phyloP scores from a whole-genome alignment of 2,888 invertebrate genomes.

The Chloromyia formosa region DNA sequence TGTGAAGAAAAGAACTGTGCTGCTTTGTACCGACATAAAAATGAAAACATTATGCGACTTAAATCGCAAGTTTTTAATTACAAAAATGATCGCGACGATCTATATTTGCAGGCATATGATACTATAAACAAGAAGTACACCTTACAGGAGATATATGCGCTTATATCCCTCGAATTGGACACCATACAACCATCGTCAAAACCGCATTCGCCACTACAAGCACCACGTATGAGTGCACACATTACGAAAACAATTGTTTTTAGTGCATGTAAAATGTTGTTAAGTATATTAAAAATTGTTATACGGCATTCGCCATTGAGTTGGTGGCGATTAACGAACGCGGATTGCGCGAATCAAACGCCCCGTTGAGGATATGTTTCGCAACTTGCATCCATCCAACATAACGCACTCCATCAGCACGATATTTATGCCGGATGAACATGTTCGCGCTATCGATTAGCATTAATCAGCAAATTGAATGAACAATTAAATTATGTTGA shows the following conservation, averaged over 20 bases:
- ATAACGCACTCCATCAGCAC: background rate
- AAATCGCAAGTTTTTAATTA: slow-evolving; percentile 36
- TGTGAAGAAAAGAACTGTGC: no score
- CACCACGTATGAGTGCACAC: slow-evolving; percentile 1
- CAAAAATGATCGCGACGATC: slow-evolving; percentile 32
- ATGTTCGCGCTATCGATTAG: slow-evolving; percentile 34
- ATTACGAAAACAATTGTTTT: slow-evolving; percentile 40
- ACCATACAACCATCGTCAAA: slow-evolving; percentile 21
- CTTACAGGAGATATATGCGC: background rate
- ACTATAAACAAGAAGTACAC: slow-evolving; percentile 10
- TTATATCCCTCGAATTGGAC: slow-evolving; percentile 15
- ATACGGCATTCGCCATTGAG: background rate
- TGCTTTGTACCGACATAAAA: slow-evolving; percentile 33
- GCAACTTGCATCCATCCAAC: slow-evolving; percentile 5
- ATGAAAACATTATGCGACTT: slow-evolving; percentile 32
- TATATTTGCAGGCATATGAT: slow-evolving; percentile 23
- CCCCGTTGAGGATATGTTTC: slow-evolving; percentile 39
- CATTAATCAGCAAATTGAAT: background rate
- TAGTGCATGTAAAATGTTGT: slow-evolving; percentile 36
- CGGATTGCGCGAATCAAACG: slow-evolving; percentile 26
- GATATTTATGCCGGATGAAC: slow-evolving; percentile 23
- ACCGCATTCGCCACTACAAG: background rate
- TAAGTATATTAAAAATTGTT: slow-evolving; percentile 21
- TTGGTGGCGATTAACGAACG: background rate
- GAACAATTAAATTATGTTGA: background rate